Conservation (phyloP, 2,113 vertebrate genomes). For the Pao palembangensis region DNA sequence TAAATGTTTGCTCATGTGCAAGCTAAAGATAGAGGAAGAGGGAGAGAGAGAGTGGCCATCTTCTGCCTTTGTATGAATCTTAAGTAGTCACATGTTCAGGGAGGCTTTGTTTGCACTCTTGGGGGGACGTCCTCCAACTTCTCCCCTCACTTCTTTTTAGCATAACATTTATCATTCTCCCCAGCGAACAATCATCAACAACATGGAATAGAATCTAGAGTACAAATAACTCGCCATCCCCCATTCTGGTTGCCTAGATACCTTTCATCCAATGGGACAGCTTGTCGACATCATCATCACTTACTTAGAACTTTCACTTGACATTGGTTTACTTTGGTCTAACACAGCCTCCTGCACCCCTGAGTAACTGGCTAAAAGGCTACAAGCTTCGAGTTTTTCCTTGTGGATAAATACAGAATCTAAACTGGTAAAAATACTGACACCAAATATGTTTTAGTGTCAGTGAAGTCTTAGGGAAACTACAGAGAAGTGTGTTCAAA, state of each 20-base stretch:
- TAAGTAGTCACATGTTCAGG: conserved; percentile 62
- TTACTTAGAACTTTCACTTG: conserved; percentile 58
- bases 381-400: conserved; percentile 51
- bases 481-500: too few relatives aligned
- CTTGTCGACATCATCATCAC: conserved; percentile 70
- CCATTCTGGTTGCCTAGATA: conserved; percentile 73
- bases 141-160: conserved; percentile 68
- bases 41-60: conserved; percentile 33
- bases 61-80: conserved; percentile 61
- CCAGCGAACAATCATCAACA: conserved; percentile 70
- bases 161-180: conserved; percentile 76
- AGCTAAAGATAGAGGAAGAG: conserved; percentile 20
- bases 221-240: conserved; percentile 67
- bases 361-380: conserved; percentile 17
- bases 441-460: too few relatives aligned
- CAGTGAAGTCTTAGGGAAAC: too few relatives aligned
- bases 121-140: conserved; percentile 63
- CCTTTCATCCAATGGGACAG: conserved; percentile 61
- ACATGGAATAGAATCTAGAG: conserved; percentile 64
- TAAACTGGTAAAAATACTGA: too few relatives aligned
- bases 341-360: conserved; percentile 19
- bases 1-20: conserved; percentile 57
- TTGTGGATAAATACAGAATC: conserved; percentile 35
- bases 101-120: conserved; percentile 60
- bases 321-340: conserved; percentile 18